Evolutionary conservation across 2,888 invertebrate species (phyloP), one percentile per base, ranked within the genome.

Genomic region (Drosophila cognata): DNA sequence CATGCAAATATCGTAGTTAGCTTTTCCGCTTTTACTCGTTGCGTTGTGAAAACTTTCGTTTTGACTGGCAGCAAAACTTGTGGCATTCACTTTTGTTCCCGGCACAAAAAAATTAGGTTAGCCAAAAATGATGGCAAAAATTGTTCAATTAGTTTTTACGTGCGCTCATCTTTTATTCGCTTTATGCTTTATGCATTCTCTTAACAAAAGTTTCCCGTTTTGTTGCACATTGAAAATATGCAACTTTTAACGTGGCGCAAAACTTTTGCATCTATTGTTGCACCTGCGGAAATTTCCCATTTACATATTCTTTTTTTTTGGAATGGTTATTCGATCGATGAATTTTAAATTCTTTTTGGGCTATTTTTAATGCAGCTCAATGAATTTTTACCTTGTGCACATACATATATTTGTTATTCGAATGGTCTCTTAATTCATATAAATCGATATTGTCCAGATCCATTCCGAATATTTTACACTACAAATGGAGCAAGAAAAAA

Each of bases 101-200:
- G 10, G 48, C 35, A 21, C 11, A 33, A 35, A 70, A 48, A 57
- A 71, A 71, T 81, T 81, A 62, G 78, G 78, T 81, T 77, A 66
- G 68, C 73, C 73, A 41, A 79, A 81, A 78, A 73, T 74, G 57
- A 74, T 79, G 64, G 43, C 69, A 52, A 64, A 81, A 79, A 81
- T 81, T 62, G 81, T 79, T 81, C 82, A 81, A 79, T 79, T 79
- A 81, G 82, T 58, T 81, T 79, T 67, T 52, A 64, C 65, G 69
- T 69, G 78, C 73, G 46, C 71, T 48, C 71, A 57, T 58, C 76
- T 62, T 52, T 61, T 78, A 73, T 61, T 65, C 79, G 58, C 35
- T 76, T 75, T 75, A 55, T 79, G 64, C 78, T 81, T 77, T 81
- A 81, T 78, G 77, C 72, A 77, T 68, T 68, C 72, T 72, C 78